Conservation (phyloP, 2,888 invertebrate genomes). For the Dryobotodes eremita region DNA sequence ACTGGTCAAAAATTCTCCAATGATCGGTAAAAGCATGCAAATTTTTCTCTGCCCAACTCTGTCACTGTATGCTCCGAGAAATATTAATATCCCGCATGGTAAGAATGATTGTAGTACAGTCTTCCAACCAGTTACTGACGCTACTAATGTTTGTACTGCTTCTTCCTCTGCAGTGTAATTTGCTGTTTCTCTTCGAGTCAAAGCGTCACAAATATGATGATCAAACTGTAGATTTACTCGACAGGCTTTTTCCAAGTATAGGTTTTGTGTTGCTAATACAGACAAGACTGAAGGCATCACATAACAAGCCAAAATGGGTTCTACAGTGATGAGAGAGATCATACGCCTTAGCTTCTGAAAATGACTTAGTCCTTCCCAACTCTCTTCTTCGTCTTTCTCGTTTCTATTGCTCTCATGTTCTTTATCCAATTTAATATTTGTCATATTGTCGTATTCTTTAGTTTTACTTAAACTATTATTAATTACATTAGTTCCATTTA, state of each 20-base stretch:
- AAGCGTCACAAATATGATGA: slow-evolving; percentile 94
- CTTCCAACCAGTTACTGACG: slow-evolving; percentile 96
- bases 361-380: slow-evolving; percentile 89
- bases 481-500: slow-evolving; percentile 81
- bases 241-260: slow-evolving; percentile 96
- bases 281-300: slow-evolving; percentile 93
- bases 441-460: slow-evolving; percentile 68
- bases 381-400: slow-evolving; percentile 74
- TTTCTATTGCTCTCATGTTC: slow-evolving; percentile 69
- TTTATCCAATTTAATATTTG: slow-evolving; percentile 69
- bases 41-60: slow-evolving; percentile 93
- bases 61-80: slow-evolving; percentile 95
- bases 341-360: slow-evolving; percentile 91
- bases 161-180: slow-evolving; percentile 91
- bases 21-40: slow-evolving; percentile 95
- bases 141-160: slow-evolving; percentile 94
- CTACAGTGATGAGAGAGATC: slow-evolving; percentile 93
- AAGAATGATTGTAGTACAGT: slow-evolving; percentile 95
- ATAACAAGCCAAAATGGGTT: slow-evolving; percentile 94
- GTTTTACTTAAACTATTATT: slow-evolving; percentile 81
- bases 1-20: slow-evolving; percentile 95
- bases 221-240: slow-evolving; percentile 94
- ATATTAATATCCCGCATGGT: slow-evolving; percentile 95
- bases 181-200: slow-evolving; percentile 93
- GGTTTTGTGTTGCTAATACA: slow-evolving; percentile 95